Evolutionary conservation across 1,140 invertebrate species (phyloP).

Genomic region (Danaus melanippus): DNA sequence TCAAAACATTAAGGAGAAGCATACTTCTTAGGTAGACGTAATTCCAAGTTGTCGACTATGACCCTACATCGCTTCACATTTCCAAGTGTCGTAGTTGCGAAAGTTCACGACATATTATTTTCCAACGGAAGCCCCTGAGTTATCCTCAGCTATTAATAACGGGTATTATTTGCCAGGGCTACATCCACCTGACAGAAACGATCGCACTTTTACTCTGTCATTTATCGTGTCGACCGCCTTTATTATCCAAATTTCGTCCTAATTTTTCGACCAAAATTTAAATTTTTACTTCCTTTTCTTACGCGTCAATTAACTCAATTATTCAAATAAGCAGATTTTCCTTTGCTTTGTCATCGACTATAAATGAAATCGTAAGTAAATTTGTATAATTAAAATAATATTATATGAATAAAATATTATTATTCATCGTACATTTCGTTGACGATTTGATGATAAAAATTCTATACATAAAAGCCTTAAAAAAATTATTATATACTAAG

Average conservation of each 20-base stretch:
- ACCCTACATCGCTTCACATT: constrained; percentile 16
- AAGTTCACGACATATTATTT: constrained; percentile 53
- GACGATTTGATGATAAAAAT: not conserved
- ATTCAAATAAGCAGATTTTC: constrained; percentile 20
- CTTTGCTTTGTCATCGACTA: constrained; percentile 1
- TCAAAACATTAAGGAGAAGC: no score
- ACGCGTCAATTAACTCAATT: constrained; percentile 25
- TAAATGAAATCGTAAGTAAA: no score
- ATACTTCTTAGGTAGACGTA: no score
- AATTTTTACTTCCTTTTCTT: constrained; percentile 23
- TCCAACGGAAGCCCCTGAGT: constrained; percentile 33
- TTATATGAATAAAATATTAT: no score
- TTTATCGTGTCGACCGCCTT: constrained; percentile 42
- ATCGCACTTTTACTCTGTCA: constrained; percentile 53
- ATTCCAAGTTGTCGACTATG: no score
- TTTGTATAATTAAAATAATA: no score
- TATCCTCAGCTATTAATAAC: constrained; percentile 55
- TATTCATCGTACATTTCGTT: no score
- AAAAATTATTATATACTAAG: no score
- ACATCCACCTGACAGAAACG: constrained; percentile 60
- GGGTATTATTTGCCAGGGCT: constrained; percentile 46
- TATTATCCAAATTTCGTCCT: constrained; percentile 35
- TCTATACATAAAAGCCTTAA: no score
- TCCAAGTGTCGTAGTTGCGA: constrained; percentile 28
- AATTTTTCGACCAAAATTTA: constrained; percentile 21